Evolutionary conservation across 1,140 invertebrate genomes (phyloP).

Genomic region (Lucilia sericata): DNA sequence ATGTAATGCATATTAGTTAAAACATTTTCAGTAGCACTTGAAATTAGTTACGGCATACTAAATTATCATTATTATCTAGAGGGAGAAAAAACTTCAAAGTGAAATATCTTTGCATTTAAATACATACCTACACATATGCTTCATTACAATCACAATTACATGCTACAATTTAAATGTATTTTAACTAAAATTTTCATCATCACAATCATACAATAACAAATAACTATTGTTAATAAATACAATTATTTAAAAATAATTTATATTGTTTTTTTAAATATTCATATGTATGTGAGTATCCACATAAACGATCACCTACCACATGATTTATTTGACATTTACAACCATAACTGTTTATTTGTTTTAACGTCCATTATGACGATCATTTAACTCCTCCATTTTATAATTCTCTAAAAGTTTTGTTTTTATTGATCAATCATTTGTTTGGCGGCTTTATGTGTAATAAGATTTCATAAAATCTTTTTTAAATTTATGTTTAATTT

Average conservation of each 20-base stretch:
- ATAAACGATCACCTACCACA: neutral
- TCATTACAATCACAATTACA: conserved; percentile 19
- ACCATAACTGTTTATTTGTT: neutral
- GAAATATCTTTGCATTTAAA: neutral
- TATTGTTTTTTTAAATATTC: too few species aligned
- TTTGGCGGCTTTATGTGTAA: conserved; percentile 27
- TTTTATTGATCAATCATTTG: too few species aligned
- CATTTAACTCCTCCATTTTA: too few species aligned
- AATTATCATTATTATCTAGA: neutral
- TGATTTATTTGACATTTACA: conserved; percentile 7
- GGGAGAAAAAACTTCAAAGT: neutral
- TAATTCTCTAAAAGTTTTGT: too few species aligned
- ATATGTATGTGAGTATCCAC: neutral
- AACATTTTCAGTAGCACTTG: conserved; percentile 6
- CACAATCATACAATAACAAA: neutral
- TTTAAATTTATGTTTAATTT: conserved; percentile 22
- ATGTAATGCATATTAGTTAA: neutral
- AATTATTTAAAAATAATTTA: too few species aligned
- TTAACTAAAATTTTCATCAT: neutral
- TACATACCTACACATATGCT: neutral
- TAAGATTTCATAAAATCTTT: conserved; percentile 51
- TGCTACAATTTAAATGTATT: neutral
- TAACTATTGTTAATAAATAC: too few species aligned
- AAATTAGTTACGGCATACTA: conserved; percentile 7
- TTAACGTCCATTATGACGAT: too few species aligned